Evolutionary conservation across 2,888 invertebrate species (phyloP).

Genomic region (Latheticus oryzae): DNA sequence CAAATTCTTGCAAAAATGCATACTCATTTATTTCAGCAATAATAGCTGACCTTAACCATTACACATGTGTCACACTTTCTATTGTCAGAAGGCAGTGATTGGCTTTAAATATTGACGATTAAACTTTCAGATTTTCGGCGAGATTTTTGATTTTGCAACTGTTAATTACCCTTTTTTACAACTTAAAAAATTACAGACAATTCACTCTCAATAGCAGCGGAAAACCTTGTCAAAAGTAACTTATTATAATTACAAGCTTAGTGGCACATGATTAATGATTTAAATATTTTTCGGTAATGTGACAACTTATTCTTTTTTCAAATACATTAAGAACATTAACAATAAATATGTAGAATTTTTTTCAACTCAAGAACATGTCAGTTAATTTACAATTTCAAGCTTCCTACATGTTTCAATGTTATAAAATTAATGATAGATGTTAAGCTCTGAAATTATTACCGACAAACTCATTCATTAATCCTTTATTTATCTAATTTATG

Average conservation of each 20-base stretch:
- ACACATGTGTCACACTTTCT: conserved; percentile 36
- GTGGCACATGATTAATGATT: too few species aligned
- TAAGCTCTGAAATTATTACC: conserved; percentile 2
- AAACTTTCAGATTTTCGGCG: conserved; percentile 29
- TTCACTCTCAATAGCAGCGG: too few species aligned
- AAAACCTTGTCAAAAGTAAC: too few species aligned
- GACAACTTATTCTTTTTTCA: conserved; percentile 1
- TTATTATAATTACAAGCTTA: too few species aligned
- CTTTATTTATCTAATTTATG: too few species aligned
- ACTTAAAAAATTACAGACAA: too few species aligned
- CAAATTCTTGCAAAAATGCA: conserved; percentile 34
- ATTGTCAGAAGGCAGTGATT: conserved; percentile 23
- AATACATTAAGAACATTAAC: conserved; percentile 2
- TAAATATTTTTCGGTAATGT: conserved; percentile 8
- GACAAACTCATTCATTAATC: conserved; percentile 9
- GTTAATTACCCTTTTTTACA: conserved; percentile 9
- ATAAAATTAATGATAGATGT: conserved; percentile 4
- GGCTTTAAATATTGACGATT: conserved; percentile 11
- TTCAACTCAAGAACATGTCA: not conserved
- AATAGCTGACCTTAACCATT: conserved; percentile 29
- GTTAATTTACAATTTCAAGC: conserved; percentile 2
- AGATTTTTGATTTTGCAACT: conserved; percentile 16
- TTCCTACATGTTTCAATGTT: conserved; percentile 2
- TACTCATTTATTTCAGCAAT: conserved; percentile 35
- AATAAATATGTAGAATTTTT: conserved; percentile 1